phyloP scores from a whole-genome alignment of 2,888 invertebrate species.

The Chloroclysta siterata region DNA sequence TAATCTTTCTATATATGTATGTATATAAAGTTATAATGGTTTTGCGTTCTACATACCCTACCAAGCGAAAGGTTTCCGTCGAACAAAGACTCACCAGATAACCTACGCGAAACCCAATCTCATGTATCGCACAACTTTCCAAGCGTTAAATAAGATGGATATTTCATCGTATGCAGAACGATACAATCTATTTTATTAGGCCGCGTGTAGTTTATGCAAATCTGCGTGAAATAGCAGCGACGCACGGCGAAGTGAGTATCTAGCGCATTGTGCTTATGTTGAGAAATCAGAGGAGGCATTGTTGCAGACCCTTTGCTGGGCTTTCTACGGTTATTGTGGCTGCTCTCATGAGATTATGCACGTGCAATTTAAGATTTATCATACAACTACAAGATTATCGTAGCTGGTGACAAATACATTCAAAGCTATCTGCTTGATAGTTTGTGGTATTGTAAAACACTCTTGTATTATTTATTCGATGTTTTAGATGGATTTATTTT shows the following conservation, averaged over 20 bases:
- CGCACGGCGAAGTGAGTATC: slow-evolving; percentile 38
- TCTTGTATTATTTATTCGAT: too few relatives aligned
- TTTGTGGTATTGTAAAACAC: too few relatives aligned
- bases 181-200: slow-evolving; percentile 63
- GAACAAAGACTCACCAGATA: slow-evolving; percentile 24
- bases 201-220: slow-evolving; percentile 52
- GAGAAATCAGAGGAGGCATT: slow-evolving; percentile 28
- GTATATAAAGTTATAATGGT: too few relatives aligned
- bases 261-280: slow-evolving; percentile 41
- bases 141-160: slow-evolving; percentile 68
- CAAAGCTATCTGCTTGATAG: too few relatives aligned
- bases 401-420: too few relatives aligned
- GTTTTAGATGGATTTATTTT: too few relatives aligned
- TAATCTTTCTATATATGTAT: too few relatives aligned
- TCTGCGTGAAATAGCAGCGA: slow-evolving; percentile 63
- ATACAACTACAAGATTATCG: not conserved
- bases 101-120: slow-evolving; percentile 8
- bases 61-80: slow-evolving; percentile 15
- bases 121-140: slow-evolving; percentile 35
- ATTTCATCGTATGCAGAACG: slow-evolving; percentile 47
- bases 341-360: slow-evolving; percentile 5
- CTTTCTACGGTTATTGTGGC: slow-evolving; percentile 24
- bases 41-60: slow-evolving; percentile 8
- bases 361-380: not conserved
- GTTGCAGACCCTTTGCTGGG: slow-evolving; percentile 24